Percentiles rank a stretch among this genome's conserved stretches.
phyloP scores from a whole-genome alignment of 2,113 vertebrate species.

The Chelonoidis abingdonii region DNA sequence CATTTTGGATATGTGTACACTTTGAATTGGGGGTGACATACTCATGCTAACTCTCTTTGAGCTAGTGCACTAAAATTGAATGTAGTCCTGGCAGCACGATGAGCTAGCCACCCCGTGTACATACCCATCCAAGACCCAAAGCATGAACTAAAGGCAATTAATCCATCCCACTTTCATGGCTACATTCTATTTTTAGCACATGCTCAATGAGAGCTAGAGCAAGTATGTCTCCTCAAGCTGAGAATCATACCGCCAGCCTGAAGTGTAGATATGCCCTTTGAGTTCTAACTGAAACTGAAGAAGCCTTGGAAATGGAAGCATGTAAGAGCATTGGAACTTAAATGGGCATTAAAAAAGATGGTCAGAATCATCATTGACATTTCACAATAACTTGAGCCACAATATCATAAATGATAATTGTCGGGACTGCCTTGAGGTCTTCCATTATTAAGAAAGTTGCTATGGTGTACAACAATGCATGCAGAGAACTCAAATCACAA shows the following conservation, averaged over 20 bases:
- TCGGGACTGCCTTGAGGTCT: background rate
- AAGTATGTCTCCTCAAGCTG: background rate
- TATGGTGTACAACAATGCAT: accelerated
- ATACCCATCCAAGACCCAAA: background rate
- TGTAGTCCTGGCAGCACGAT: too few species aligned
- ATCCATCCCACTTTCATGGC: background rate
- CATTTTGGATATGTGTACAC: background rate
- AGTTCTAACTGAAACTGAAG: background rate
- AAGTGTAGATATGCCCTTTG: background rate
- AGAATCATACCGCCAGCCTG: background rate
- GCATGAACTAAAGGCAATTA: background rate
- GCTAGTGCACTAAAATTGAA: background rate
- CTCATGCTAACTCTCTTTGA: background rate
- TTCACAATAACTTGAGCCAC: background rate
- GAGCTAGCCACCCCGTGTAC: too few species aligned
- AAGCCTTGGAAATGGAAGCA: background rate
- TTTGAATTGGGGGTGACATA: background rate
- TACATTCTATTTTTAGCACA: background rate
- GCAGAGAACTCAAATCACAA: background rate
- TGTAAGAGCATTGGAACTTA: background rate
- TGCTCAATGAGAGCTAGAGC: background rate
- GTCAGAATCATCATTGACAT: background rate
- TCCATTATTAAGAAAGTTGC: background rate
- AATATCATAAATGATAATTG: background rate
- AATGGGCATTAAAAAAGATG: background rate